These are phyloP conservation scores for Eupithecia pulchellata DNA, from an alignment of 2,888 invertebrate species.

Conservation along the genomic window DNA sequence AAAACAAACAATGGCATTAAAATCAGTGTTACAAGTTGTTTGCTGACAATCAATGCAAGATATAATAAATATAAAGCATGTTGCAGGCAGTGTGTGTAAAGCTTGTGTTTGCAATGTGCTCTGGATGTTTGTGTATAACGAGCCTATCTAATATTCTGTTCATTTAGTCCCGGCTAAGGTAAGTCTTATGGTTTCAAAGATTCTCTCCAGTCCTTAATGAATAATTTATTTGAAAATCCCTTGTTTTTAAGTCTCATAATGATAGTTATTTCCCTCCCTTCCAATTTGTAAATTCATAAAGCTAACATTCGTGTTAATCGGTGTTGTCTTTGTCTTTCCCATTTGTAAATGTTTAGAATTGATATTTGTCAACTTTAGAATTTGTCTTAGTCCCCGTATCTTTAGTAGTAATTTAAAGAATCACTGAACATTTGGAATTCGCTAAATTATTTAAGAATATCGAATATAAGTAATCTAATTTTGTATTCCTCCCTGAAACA, in stretches of 20 bases:
- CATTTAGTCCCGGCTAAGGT: conserved; percentile 31
- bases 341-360: background rate
- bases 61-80: conserved; percentile 54
- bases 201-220: conserved; percentile 22
- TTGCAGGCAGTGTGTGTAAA: conserved; percentile 60
- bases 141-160: conserved; percentile 43
- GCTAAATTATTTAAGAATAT: background rate
- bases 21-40: conserved; percentile 7
- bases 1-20: background rate
- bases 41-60: conserved; percentile 45
- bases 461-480: background rate
- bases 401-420: background rate
- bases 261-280: background rate
- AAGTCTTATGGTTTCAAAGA: conserved; percentile 30
- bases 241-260: background rate
- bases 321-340: background rate
- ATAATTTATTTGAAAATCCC: background rate
- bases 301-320: background rate
- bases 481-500: background rate
- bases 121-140: conserved; percentile 61
- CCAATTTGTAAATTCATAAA: background rate
- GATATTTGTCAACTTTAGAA: background rate
- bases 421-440: background rate
- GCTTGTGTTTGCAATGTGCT: conserved; percentile 66
- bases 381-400: background rate